Conservation (phyloP, 1,140 invertebrate genomes). For the Solenopsis fugax region DNA sequence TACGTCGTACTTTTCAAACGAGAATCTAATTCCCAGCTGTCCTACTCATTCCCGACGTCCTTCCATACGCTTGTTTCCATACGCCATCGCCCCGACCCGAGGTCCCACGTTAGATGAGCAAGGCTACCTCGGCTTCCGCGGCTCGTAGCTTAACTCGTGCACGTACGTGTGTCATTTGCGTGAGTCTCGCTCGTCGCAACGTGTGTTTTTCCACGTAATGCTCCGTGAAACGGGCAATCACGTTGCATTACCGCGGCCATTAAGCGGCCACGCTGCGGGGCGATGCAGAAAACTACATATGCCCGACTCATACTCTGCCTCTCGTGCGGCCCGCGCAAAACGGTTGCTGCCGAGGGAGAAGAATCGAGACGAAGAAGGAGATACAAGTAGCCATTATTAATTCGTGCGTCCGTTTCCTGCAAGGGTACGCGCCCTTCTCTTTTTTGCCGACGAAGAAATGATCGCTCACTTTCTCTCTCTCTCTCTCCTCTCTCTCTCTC, state of each 20-base stretch:
- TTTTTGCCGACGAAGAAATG: constrained; percentile 36
- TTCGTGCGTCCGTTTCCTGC: constrained; percentile 60
- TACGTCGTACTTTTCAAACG: constrained; percentile 25
- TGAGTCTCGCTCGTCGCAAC: constrained; percentile 65
- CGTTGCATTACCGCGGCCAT: constrained; percentile 75
- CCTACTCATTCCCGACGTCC: constrained; percentile 1
- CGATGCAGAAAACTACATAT: constrained; percentile 60
- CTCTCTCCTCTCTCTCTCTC: not conserved
- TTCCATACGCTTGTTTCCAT: constrained; percentile 30
- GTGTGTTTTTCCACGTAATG: constrained; percentile 79
- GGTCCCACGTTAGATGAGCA: constrained; percentile 37
- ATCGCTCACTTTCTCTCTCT: constrained; percentile 1
- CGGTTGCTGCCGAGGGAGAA: constrained; percentile 51
- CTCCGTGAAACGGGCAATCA: constrained; percentile 79
- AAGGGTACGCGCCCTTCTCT: constrained; percentile 37
- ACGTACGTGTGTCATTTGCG: constrained; percentile 69
- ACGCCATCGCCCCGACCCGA: constrained; percentile 1
- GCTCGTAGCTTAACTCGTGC: constrained; percentile 56
- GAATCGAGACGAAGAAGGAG: constrained; percentile 39
- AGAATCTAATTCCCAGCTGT: constrained; percentile 48
- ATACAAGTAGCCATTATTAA: constrained; percentile 62
- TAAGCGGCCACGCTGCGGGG: constrained; percentile 71
- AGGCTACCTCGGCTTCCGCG: constrained; percentile 29
- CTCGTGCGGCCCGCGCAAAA: constrained; percentile 42
- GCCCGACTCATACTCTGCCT: constrained; percentile 34